phyloP scores from a whole-genome alignment of 2,888 invertebrate genomes.

The Auanema sp. region DNA sequence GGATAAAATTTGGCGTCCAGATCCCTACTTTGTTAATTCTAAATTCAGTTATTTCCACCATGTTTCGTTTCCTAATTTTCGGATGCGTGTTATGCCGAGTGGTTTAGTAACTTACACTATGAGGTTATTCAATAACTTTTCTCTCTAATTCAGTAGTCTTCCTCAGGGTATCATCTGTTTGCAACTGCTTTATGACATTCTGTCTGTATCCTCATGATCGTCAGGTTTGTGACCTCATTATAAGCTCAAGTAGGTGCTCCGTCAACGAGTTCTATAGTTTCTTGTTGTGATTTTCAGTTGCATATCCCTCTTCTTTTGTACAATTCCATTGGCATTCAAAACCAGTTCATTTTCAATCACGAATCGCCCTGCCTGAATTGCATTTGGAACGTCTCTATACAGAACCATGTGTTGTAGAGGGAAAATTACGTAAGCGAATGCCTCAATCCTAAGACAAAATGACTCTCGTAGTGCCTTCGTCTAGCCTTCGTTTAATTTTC shows the following conservation, averaged over 20 bases:
- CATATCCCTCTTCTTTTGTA: slow-evolving; percentile 54
- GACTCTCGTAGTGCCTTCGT: slow-evolving; percentile 50
- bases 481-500: slow-evolving; percentile 56
- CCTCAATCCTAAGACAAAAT: background rate
- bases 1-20: slow-evolving; percentile 61
- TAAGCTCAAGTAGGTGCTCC: slow-evolving; percentile 52
- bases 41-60: slow-evolving; percentile 60
- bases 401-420: slow-evolving; percentile 50
- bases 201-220: slow-evolving; percentile 61
- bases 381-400: slow-evolving; percentile 48
- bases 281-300: slow-evolving; percentile 46
- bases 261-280: background rate
- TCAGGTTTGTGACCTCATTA: slow-evolving; percentile 55
- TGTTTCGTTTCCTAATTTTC: slow-evolving; percentile 61
- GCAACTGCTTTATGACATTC: slow-evolving; percentile 62
- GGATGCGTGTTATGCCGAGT: slow-evolving; percentile 56
- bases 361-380: slow-evolving; percentile 54
- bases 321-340: slow-evolving; percentile 52
- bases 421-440: slow-evolving; percentile 48
- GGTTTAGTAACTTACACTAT: slow-evolving; percentile 59
- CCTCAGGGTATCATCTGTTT: slow-evolving; percentile 55
- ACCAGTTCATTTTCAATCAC: slow-evolving; percentile 45
- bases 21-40: slow-evolving; percentile 62
- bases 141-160: background rate
- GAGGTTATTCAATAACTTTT: slow-evolving; percentile 30